Conservation (phyloP, 2,888 invertebrate species). For the Caprella mutica region DNA sequence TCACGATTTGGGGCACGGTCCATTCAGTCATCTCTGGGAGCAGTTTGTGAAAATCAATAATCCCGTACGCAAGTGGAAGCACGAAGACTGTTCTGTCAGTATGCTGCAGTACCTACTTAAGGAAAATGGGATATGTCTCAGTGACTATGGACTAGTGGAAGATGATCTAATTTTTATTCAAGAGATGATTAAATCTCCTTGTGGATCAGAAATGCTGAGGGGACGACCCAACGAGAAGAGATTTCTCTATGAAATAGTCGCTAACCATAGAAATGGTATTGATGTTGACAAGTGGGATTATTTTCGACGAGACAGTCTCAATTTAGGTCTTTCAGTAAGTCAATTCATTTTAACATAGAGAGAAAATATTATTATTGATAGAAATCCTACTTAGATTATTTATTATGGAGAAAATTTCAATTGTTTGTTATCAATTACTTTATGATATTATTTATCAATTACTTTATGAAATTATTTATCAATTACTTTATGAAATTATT, state of each 20-base stretch:
- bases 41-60: constrained; percentile 38
- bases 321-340: constrained; percentile 41
- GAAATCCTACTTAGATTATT: no score
- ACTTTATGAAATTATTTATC: no score
- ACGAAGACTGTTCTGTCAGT: constrained; percentile 45
- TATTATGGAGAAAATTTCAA: no score
- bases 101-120: constrained; percentile 43
- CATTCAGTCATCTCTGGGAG: constrained; percentile 57
- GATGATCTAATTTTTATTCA: constrained; percentile 41
- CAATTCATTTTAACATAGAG: constrained; percentile 33
- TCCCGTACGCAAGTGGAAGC: constrained; percentile 38
- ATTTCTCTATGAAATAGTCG: constrained; percentile 50
- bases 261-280: constrained; percentile 48
- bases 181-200: constrained; percentile 42
- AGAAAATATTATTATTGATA: background rate
- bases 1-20: constrained; percentile 59
- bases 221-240: constrained; percentile 40
- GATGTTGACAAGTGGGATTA: constrained; percentile 62
- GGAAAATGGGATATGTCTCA: constrained; percentile 19
- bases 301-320: constrained; percentile 49
- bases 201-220: constrained; percentile 15
- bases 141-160: constrained; percentile 35
- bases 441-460: no score
- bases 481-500: no score
- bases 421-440: no score